These are phyloP conservation scores for chimpanzee (Pan troglodytes) DNA, from an alignment of 2,113 vertebrate genomes.

Conservation along the genomic window NHGRI_mPanTro3-v2.1_pri NC_086015.1:150608001-150608500, in stretches of 20 bases:
- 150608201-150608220: slow-evolving; percentile 69
- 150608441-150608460: background rate
- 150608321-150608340: background rate
- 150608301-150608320: background rate
- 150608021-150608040: slow-evolving; percentile 79
- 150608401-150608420: background rate
- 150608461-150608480: background rate
- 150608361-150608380: background rate
- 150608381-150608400: background rate
- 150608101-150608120: slow-evolving; percentile 68
- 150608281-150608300: slow-evolving; percentile 28
- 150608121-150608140: slow-evolving; percentile 60
- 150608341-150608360: background rate
- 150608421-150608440: background rate
- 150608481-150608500: background rate
- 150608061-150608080: slow-evolving; percentile 80
- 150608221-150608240: slow-evolving; percentile 57
- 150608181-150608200: slow-evolving; percentile 52
- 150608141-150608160: slow-evolving; percentile 73
- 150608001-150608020: slow-evolving; percentile 77
- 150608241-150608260: slow-evolving; percentile 68
- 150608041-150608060: slow-evolving; percentile 80
- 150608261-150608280: slow-evolving; percentile 71
- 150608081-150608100: slow-evolving; percentile 78
- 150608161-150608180: slow-evolving; percentile 31